A percentile compares a stretch with the other conserved stretches of the same genome.
Conservation (phyloP, 64 coral and sea anemone genomes). For the Montipora efflorescens region DNA sequence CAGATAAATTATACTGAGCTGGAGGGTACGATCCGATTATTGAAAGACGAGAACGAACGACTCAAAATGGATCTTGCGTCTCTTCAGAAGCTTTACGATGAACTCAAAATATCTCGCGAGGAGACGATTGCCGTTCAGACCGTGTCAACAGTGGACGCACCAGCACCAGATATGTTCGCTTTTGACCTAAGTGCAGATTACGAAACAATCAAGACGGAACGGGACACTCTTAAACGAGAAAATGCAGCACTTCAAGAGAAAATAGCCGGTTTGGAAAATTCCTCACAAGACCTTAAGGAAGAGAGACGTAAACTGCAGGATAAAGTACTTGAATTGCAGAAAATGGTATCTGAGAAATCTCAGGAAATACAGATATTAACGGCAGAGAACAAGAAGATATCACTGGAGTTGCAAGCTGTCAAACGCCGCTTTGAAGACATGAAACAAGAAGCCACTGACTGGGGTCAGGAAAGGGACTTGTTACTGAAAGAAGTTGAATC, state of each 20-base stretch:
- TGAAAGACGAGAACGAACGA: conserved; percentile 93
- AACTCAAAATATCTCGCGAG: conserved; percentile 69
- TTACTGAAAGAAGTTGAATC: conserved; percentile 81
- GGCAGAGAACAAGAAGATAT: conserved; percentile 87
- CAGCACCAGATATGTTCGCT: conserved; percentile 63
- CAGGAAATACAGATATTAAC: conserved; percentile 87
- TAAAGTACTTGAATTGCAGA: conserved; percentile 87
- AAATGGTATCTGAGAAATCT: conserved; percentile 76
- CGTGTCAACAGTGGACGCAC: conserved; percentile 52
- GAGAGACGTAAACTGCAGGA: conserved; percentile 92
- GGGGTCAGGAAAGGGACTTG: conserved; percentile 72
- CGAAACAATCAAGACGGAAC: conserved; percentile 80
- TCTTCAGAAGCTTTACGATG: conserved; percentile 75
- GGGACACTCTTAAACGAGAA: conserved; percentile 86
- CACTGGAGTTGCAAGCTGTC: conserved; percentile 61
- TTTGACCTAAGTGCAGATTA: conserved; percentile 69
- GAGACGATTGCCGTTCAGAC: conserved; percentile 75
- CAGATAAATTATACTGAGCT: conserved; percentile 85
- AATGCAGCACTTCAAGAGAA: conserved; percentile 80
- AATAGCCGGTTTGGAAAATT: conserved; percentile 70
- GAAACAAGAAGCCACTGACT: conserved; percentile 63
- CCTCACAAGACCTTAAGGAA: conserved; percentile 67
- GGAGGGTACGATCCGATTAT: conserved; percentile 74
- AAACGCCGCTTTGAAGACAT: conserved; percentile 73
- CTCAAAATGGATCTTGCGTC: conserved; percentile 87